Evolutionary conservation across 2,113 vertebrate genomes (phyloP), one percentile per base, ranked within the genome.

Genomic region (Neogale vison): DNA sequence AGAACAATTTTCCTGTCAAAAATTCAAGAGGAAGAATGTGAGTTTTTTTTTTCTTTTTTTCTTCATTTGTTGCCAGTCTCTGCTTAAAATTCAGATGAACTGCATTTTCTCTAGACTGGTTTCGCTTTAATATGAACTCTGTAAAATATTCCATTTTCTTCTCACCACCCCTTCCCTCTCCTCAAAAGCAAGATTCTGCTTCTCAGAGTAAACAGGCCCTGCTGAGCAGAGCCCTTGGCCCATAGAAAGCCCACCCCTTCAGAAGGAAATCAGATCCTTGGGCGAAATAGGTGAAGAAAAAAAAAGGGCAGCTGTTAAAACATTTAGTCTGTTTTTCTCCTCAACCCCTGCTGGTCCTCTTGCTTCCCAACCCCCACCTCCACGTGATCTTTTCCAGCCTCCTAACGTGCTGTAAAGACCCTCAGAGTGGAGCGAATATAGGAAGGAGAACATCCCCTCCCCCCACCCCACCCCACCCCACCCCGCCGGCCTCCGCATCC

Each of bases 231-330:
- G 89, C 59, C 98, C 57, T 92, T 97, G 98, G 98, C 98, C 98
- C 95, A 42, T 63, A 47, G 72, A 97, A 96, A 98, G 98, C 98
- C 98, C 97, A 98, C 98, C 98, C 99, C 97, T 98, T 98, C 98
- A 93, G 98, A 98, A 98, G 98, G 98, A 98, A 99, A 99, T 98
- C 96, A 98, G 99, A 98, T 98, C 99, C 98, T 98, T 98, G 99
- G 98, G 98, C 98, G 97, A 99, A 98, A 98, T 98, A 98, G 96
- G 97, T 99, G 99, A 98, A 99, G 98, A 98, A 97, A 97, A 96
- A 97, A 36, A 59, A 90, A 99, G 98, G 95, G 97, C 99, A 99
- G 99, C 99, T 99, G 99, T 99, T 99, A 99, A 99, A 99, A 99
- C 98, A 99, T 98, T 99, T 97, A 95, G 97, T 88, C 91, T 98